Conservation (phyloP, 1,140 invertebrate genomes). For the Diorhabda sublineata region DNA sequence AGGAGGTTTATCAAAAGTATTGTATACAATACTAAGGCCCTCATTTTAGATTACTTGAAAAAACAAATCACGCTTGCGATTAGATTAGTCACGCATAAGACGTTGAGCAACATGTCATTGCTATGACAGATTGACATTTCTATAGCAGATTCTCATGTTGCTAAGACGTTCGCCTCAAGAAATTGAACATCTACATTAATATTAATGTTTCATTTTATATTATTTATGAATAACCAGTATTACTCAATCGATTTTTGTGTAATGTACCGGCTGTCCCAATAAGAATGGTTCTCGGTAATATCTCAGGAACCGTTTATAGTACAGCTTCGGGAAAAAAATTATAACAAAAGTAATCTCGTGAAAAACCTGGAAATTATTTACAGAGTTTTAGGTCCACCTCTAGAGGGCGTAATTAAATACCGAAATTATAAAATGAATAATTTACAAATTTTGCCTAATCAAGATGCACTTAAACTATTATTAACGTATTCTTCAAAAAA, state of each 20-base stretch:
- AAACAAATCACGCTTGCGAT: slow-evolving; percentile 19
- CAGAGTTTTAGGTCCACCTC: too few species aligned
- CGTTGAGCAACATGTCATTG: slow-evolving; percentile 20
- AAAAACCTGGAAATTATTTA: too few species aligned
- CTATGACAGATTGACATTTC: slow-evolving; percentile 15
- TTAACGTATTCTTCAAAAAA: too few species aligned
- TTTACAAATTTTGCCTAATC: too few species aligned
- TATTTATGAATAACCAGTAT: background rate
- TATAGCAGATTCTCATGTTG: slow-evolving; percentile 8
- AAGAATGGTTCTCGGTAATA: too few species aligned
- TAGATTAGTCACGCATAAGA: slow-evolving; percentile 22
- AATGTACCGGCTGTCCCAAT: too few species aligned
- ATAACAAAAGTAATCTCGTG: too few species aligned
- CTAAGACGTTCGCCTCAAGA: slow-evolving; percentile 14
- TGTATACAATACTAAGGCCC: slow-evolving; percentile 17
- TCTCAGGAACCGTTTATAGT: too few species aligned
- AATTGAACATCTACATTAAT: background rate
- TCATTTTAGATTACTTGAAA: slow-evolving; percentile 18
- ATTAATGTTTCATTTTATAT: background rate
- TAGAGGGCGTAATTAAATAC: too few species aligned
- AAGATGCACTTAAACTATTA: too few species aligned
- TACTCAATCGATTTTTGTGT: background rate
- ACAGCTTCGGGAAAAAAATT: too few species aligned
- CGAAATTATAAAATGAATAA: too few species aligned
- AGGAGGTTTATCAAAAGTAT: slow-evolving; percentile 18